A percentile compares a stretch with the other conserved stretches of the same genome.
These are phyloP conservation scores for Aramus guarauna DNA, from an alignment of 2,113 vertebrate species.

Conservation along the genomic window DNA sequence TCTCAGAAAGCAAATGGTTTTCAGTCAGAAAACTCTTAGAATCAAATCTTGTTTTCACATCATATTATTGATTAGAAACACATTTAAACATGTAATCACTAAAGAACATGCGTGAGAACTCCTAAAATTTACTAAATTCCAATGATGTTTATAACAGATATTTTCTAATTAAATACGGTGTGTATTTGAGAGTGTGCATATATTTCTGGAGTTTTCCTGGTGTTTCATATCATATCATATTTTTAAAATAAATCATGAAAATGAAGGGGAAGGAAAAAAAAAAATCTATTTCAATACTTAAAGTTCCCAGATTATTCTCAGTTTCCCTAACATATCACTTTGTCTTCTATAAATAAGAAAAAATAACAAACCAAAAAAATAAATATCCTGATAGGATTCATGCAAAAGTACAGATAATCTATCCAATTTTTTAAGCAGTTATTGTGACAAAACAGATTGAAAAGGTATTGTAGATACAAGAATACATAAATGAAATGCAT, in stretches of 20 bases:
- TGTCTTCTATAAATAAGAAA: background rate
- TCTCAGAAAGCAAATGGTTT: background rate
- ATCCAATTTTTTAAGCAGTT: slow-evolving; percentile 66
- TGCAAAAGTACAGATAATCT: slow-evolving; percentile 63
- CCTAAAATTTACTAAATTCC: background rate
- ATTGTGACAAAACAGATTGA: slow-evolving; percentile 70
- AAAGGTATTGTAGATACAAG: slow-evolving; percentile 53
- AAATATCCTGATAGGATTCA: background rate
- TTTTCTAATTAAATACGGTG: background rate
- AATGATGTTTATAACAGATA: background rate
- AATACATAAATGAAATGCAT: slow-evolving; percentile 77
- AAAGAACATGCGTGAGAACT: background rate
- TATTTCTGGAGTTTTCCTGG: background rate
- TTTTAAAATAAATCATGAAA: background rate
- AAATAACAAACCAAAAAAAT: background rate
- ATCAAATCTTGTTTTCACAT: background rate
- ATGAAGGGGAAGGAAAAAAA: background rate
- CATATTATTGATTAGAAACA: background rate
- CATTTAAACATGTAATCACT: background rate
- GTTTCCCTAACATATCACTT: background rate
- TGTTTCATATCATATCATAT: background rate
- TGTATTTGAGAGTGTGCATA: background rate
- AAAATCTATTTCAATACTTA: background rate
- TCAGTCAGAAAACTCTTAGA: background rate
- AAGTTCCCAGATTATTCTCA: background rate